Conservation (phyloP, 2,888 invertebrate genomes). For the Ichneumoninae sp. region DNA sequence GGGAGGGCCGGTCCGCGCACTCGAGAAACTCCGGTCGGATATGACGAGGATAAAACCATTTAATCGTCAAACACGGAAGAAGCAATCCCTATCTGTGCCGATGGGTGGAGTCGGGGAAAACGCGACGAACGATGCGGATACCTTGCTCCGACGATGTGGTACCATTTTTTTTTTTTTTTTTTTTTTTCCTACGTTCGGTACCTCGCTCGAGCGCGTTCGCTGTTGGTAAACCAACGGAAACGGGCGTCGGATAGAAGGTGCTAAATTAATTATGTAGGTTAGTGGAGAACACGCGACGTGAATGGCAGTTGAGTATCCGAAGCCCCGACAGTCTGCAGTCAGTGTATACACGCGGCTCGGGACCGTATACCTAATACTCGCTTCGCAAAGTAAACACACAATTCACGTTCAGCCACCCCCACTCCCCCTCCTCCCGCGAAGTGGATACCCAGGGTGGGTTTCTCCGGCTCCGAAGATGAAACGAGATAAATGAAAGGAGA, state of each 20-base stretch:
- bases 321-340: constrained; percentile 49
- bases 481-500: constrained; percentile 8
- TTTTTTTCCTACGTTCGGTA: not conserved
- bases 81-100: not conserved
- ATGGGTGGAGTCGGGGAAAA: constrained; percentile 1
- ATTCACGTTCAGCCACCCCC: constrained; percentile 69
- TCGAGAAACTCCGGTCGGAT: constrained; percentile 3
- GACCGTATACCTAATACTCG: constrained; percentile 70
- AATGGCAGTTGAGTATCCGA: constrained; percentile 60
- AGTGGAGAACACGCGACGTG: constrained; percentile 64
- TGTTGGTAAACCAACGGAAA: constrained; percentile 53
- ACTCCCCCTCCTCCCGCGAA: constrained; percentile 47
- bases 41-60: constrained; percentile 11
- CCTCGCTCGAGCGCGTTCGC: constrained; percentile 32
- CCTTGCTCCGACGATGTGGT: constrained; percentile 14
- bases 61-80: constrained; percentile 6
- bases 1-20: not conserved
- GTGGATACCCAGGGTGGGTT: constrained; percentile 59
- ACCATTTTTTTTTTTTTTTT: constrained; percentile 22
- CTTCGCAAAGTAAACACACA: constrained; percentile 72
- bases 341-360: constrained; percentile 49
- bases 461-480: constrained; percentile 45
- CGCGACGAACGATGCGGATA: constrained; percentile 24
- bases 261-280: constrained; percentile 69
- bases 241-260: constrained; percentile 36